phyloP scores from a whole-genome alignment of 1,140 invertebrate species.

The Cydia pomonella region DNA sequence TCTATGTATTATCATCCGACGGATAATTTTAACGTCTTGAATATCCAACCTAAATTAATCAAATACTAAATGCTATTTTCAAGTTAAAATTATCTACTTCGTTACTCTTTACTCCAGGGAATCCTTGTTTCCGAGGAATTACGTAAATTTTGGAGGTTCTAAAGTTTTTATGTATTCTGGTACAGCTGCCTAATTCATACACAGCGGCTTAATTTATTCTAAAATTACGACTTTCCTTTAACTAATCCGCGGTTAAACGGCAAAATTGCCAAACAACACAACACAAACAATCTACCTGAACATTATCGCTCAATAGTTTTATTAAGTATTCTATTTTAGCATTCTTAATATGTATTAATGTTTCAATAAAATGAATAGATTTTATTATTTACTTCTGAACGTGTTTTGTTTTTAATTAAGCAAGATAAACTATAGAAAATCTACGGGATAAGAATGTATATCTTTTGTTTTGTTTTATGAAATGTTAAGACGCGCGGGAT shows the following conservation, averaged over 20 bases:
- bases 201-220: neutral
- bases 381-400: too few species aligned
- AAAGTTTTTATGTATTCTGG: neutral
- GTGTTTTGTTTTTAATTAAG: too few species aligned
- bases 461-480: too few species aligned
- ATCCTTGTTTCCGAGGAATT: neutral
- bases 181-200: conserved; percentile 8
- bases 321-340: too few species aligned
- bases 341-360: neutral
- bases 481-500: too few species aligned
- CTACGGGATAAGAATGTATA: too few species aligned
- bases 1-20: too few species aligned
- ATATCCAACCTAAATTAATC: too few species aligned
- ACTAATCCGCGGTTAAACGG: neutral
- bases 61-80: neutral
- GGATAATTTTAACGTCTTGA: too few species aligned
- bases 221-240: neutral
- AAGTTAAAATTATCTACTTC: neutral
- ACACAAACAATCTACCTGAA: neutral
- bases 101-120: neutral
- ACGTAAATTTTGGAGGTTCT: neutral
- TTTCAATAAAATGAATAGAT: too few species aligned
- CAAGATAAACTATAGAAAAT: neutral
- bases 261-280: neutral
- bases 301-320: neutral